Conservation (phyloP, 2,888 invertebrate species). For the Heliconius cydno region DNA sequence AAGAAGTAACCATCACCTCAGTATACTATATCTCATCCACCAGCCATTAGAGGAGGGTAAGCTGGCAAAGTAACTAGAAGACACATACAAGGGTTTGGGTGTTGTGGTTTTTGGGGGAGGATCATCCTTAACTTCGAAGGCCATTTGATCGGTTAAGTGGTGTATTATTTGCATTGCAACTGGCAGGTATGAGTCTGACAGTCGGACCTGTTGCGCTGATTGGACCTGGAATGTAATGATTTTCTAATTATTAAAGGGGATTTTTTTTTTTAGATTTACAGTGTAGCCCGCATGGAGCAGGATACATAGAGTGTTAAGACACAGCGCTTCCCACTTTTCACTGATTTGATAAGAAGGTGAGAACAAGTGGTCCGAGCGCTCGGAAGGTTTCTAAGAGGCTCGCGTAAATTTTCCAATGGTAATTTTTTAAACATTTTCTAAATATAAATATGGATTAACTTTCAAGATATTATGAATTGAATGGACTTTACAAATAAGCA, state of each 20-base stretch:
- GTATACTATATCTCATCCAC: slow-evolving; percentile 60
- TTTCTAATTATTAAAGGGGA: background rate
- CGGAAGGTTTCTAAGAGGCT: too few species aligned
- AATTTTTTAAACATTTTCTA: too few species aligned
- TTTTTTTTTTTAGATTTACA: too few species aligned
- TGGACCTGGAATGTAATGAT: slow-evolving; percentile 63
- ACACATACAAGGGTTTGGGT: slow-evolving; percentile 55
- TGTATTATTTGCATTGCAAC: slow-evolving; percentile 87
- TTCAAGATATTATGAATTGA: too few species aligned
- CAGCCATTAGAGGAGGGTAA: slow-evolving; percentile 54
- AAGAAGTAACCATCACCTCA: slow-evolving; percentile 59
- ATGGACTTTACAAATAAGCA: too few species aligned
- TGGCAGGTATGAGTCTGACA: slow-evolving; percentile 85
- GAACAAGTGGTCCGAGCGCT: too few species aligned
- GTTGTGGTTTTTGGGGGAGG: slow-evolving; percentile 52
- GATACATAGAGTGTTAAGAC: too few species aligned
- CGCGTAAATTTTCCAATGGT: too few species aligned
- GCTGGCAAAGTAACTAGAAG: slow-evolving; percentile 49
- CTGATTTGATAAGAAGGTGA: too few species aligned
- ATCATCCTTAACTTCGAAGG: slow-evolving; percentile 77
- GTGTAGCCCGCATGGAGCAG: too few species aligned
- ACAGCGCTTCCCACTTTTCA: too few species aligned
- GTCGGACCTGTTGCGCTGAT: slow-evolving; percentile 74
- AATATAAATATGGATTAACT: too few species aligned
- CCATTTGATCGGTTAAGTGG: slow-evolving; percentile 85